A percentile compares a stretch with the other conserved stretches of the same genome.
Evolutionary conservation across 1,140 invertebrate genomes (phyloP).

Genomic region (Zaprionus tsacasi): DNA sequence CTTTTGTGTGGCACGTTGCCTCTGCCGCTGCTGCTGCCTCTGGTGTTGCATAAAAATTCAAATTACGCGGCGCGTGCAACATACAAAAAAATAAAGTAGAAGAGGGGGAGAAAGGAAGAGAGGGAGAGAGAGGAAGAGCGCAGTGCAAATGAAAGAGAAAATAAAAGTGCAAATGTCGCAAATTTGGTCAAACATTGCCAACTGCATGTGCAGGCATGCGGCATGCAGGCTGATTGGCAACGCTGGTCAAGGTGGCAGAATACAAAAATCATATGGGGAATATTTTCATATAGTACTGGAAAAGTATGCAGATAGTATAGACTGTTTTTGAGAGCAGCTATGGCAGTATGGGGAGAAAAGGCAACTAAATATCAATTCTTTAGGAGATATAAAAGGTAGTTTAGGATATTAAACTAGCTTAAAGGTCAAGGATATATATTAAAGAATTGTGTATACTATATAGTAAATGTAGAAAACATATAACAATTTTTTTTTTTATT

Average conservation of each 20-base stretch:
- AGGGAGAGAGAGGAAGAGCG: no score
- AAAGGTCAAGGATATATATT: no score
- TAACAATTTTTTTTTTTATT: no score
- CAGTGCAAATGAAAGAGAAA: conserved; percentile 53
- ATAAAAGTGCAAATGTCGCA: conserved; percentile 80
- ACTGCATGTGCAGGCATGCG: not conserved
- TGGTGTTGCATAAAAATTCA: conserved; percentile 76
- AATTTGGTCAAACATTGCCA: conserved; percentile 32
- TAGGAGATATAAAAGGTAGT: no score
- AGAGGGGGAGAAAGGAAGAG: not conserved
- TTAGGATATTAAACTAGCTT: no score
- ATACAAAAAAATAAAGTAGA: conserved; percentile 17
- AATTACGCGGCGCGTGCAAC: conserved; percentile 68
- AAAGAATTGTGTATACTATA: no score
- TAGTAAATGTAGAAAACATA: no score
- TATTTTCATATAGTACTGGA: not conserved
- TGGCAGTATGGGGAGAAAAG: no score
- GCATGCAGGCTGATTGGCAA: not conserved
- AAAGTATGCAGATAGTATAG: no score
- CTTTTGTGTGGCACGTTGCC: conserved; percentile 73
- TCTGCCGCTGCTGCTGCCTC: conserved; percentile 43
- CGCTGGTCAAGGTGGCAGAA: not conserved
- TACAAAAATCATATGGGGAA: no score
- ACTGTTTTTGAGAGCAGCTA: no score
- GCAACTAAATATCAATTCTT: no score